Conservation (phyloP, 1,140 invertebrate genomes). For the Meteorus sp. region DNA sequence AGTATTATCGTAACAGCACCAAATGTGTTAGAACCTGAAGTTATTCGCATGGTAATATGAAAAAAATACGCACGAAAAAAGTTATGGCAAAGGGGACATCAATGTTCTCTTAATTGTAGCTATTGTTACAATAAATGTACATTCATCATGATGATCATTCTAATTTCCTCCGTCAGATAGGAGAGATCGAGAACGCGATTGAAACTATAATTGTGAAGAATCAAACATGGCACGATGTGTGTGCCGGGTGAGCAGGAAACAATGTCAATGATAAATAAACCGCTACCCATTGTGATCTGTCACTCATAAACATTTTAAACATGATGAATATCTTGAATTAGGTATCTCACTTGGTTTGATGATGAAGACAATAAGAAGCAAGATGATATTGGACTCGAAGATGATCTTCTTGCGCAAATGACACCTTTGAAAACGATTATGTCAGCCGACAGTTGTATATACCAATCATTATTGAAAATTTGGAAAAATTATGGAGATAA, state of each 20-base stretch:
- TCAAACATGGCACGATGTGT: conserved; percentile 54
- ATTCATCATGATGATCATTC: too few species aligned
- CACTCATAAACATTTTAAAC: too few species aligned
- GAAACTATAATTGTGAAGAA: conserved; percentile 47
- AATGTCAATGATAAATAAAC: too few species aligned
- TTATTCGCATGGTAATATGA: conserved; percentile 50
- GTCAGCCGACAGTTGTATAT: conserved; percentile 46
- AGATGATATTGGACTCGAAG: conserved; percentile 27
- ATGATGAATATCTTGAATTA: too few species aligned
- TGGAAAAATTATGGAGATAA: conserved; percentile 38
- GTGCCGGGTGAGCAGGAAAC: conserved; percentile 56
- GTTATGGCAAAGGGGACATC: too few species aligned
- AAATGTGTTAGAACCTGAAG: conserved; percentile 52
- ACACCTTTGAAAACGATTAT: conserved; percentile 34
- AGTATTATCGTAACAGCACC: conserved; percentile 56
- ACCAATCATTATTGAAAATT: conserved; percentile 49
- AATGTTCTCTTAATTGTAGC: too few species aligned
- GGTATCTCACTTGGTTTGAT: conserved; percentile 52
- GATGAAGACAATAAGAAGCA: conserved; percentile 25
- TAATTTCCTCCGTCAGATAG: conserved; percentile 39
- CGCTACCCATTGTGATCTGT: too few species aligned
- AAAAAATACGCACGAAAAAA: too few species aligned
- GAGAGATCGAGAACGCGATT: conserved; percentile 49
- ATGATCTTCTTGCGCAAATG: background rate
- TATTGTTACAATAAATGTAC: too few species aligned